phyloP scores from a whole-genome alignment of 2,113 vertebrate genomes.

The Lepidothrix coronata region DNA sequence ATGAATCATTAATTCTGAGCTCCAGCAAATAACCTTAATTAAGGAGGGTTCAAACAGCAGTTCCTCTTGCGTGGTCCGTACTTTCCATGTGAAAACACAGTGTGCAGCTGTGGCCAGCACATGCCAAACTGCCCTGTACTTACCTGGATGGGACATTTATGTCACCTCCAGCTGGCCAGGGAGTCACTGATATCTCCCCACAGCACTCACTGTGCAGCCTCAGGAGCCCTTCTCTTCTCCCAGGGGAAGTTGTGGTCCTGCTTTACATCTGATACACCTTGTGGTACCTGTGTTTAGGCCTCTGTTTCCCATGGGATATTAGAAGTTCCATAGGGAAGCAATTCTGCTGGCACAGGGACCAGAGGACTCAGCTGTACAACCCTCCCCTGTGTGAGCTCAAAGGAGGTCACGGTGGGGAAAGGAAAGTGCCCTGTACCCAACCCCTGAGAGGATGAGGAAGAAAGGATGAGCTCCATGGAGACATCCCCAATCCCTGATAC shows the following conservation, averaged over 20 bases:
- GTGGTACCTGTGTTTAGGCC: not conserved
- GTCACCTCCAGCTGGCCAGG: not conserved
- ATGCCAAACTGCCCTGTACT: not conserved
- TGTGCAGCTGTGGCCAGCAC: not conserved
- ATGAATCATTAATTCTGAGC: not conserved
- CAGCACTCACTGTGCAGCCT: not conserved
- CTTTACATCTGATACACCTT: not conserved
- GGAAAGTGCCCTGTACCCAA: not conserved
- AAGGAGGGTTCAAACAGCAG: not conserved
- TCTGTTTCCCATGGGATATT: not conserved
- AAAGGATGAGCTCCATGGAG: not conserved
- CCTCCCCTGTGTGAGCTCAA: not conserved
- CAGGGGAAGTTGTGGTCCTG: not conserved
- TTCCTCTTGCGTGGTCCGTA: not conserved
- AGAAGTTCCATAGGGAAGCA: not conserved
- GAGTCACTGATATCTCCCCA: not conserved
- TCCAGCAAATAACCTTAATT: not conserved
- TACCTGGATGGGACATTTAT: not conserved
- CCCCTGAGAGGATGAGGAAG: not conserved
- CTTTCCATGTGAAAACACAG: not conserved
- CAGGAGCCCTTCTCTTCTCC: not conserved
- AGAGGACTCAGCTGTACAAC: not conserved
- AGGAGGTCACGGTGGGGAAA: accelerated
- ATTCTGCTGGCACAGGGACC: not conserved
- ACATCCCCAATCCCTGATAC: not conserved